These are phyloP conservation scores for Channallabes apus DNA, from an alignment of 2,797 vertebrate genomes.

Conservation along the genomic window DNA sequence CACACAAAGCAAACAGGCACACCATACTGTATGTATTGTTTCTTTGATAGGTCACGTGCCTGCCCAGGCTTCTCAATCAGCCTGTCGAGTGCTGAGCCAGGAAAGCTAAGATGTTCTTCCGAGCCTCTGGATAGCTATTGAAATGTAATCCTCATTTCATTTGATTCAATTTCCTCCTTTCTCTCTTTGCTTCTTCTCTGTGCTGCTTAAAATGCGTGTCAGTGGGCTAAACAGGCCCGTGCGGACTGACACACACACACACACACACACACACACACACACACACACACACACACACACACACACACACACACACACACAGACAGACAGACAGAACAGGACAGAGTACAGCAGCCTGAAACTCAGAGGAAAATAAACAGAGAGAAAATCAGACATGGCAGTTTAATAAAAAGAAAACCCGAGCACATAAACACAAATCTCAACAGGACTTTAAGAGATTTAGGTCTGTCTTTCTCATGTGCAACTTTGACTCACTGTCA, in stretches of 20 bases:
- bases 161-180: background rate
- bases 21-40: background rate
- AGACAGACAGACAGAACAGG: background rate
- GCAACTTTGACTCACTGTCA: background rate
- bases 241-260: background rate
- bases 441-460: background rate
- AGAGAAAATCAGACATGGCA: constrained; percentile 4
- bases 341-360: constrained; percentile 19
- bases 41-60: background rate
- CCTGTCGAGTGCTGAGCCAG: background rate
- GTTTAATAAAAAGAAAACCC: constrained; percentile 12
- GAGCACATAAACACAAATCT: constrained; percentile 18
- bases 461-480: background rate
- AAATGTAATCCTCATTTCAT: constrained; percentile 13
- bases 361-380: background rate
- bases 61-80: no score
- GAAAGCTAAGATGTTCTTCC: background rate
- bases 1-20: background rate
- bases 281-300: no score
- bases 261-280: no score
- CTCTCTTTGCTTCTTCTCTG: constrained; percentile 11
- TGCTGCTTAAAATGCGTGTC: constrained; percentile 12
- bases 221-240: background rate
- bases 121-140: constrained; percentile 1
- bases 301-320: no score